Conservation (phyloP, 2,888 invertebrate genomes). For the Cancer borealis region DNA sequence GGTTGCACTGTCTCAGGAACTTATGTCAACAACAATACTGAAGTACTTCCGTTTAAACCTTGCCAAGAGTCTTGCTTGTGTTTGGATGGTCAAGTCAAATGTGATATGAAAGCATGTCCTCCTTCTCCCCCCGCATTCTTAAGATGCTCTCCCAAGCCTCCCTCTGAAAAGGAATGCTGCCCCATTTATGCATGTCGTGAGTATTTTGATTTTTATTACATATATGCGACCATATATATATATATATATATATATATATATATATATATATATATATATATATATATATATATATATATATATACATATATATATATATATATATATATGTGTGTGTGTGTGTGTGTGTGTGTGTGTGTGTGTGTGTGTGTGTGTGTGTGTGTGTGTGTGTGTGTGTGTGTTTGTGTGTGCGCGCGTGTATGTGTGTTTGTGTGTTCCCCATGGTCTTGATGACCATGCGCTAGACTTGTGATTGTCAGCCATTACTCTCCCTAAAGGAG, state of each 20-base stretch:
- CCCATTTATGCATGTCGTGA: conserved; percentile 86
- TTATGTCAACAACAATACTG: conserved; percentile 40
- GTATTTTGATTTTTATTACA: conserved; percentile 35
- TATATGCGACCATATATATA: too few species aligned
- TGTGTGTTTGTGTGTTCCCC: background rate
- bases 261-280: background rate
- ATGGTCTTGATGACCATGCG: too few species aligned
- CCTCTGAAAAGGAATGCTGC: conserved; percentile 82
- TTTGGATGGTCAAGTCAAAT: conserved; percentile 69
- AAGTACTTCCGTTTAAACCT: conserved; percentile 56
- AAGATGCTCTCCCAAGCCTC: conserved; percentile 86
- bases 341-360: background rate
- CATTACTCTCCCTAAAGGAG: too few species aligned
- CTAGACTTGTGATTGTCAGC: too few species aligned
- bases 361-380: conserved; percentile 7
- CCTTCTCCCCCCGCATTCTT: conserved; percentile 86
- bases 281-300: conserved; percentile 41
- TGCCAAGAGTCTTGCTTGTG: conserved; percentile 76
- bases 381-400: conserved; percentile 37
- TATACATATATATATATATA: background rate
- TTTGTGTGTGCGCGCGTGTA: conserved; percentile 27
- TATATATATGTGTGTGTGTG: too few species aligned
- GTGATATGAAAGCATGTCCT: conserved; percentile 85
- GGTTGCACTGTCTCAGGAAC: conserved; percentile 53
- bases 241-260: background rate